Percentiles rank a stretch among this genome's conserved stretches.
phyloP scores from a whole-genome alignment of 2,797 vertebrate genomes.

The Stomatorhinus walkeri region DNA sequence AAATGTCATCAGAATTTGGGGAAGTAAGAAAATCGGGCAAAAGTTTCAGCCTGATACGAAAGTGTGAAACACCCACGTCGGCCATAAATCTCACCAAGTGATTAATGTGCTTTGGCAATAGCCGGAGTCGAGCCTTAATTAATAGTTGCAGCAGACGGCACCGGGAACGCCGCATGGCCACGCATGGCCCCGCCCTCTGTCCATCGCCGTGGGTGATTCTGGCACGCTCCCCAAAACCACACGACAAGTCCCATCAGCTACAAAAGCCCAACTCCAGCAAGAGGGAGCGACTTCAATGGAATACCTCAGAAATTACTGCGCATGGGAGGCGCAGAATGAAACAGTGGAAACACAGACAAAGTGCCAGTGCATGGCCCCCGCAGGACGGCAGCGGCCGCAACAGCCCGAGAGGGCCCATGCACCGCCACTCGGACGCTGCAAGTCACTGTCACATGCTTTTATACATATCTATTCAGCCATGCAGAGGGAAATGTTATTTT shows the following conservation, averaged over 20 bases:
- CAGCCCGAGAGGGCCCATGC: background rate
- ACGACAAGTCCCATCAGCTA: constrained; percentile 80
- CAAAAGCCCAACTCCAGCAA: constrained; percentile 65
- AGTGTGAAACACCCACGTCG: constrained; percentile 57
- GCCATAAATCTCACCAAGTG: constrained; percentile 52
- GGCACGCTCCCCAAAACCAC: constrained; percentile 63
- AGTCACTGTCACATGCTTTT: background rate
- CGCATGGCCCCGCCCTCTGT: constrained; percentile 50
- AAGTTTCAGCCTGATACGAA: constrained; percentile 41
- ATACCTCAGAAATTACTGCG: constrained; percentile 40
- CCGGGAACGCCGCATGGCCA: constrained; percentile 51
- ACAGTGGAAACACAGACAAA: background rate
- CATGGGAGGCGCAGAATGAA: background rate
- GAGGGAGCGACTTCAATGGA: constrained; percentile 66
- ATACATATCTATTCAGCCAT: background rate
- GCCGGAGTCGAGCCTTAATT: constrained; percentile 50
- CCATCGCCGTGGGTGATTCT: constrained; percentile 63
- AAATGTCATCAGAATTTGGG: background rate
- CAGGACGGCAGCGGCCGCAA: background rate
- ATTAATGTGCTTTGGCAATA: constrained; percentile 47
- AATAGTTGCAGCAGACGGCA: constrained; percentile 51
- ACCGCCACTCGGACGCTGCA: background rate
- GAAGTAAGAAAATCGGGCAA: background rate
- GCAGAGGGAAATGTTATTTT: background rate
- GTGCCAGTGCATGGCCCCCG: background rate